phyloP scores from a whole-genome alignment of 2,113 vertebrate species.

The Lontra canadensis region DNA sequence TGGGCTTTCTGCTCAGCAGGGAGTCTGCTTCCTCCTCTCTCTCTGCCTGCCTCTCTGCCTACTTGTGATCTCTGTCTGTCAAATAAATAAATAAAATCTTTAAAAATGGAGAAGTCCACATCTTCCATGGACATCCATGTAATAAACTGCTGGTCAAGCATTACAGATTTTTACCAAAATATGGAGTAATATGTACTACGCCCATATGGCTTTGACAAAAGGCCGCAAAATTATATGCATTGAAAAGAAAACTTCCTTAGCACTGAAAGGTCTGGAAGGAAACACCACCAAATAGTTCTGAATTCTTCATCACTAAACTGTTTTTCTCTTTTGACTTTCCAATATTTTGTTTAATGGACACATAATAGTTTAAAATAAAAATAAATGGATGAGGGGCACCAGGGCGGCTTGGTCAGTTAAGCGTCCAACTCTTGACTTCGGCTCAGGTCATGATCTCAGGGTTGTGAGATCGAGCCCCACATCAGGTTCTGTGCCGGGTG shows the following conservation, averaged over 20 bases:
- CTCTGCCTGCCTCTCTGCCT: too few relatives aligned
- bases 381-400: background rate
- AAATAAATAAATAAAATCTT: too few relatives aligned
- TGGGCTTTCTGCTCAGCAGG: too few relatives aligned
- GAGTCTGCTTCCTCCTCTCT: too few relatives aligned
- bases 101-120: background rate
- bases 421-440: background rate
- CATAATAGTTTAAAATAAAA: background rate
- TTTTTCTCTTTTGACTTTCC: background rate
- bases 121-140: background rate
- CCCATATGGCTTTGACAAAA: background rate
- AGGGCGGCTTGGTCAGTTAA: background rate
- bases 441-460: background rate
- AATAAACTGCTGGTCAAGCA: conserved; percentile 41
- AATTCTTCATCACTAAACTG: background rate
- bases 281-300: background rate
- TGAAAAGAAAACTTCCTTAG: background rate
- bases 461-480: background rate
- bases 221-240: background rate
- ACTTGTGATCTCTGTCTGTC: too few relatives aligned
- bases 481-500: background rate
- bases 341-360: background rate
- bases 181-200: background rate
- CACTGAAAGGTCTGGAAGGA: background rate
- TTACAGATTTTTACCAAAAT: conserved; percentile 5